phyloP scores from a whole-genome alignment of 1,140 invertebrate genomes.

The Globodera ellingtonae region DNA sequence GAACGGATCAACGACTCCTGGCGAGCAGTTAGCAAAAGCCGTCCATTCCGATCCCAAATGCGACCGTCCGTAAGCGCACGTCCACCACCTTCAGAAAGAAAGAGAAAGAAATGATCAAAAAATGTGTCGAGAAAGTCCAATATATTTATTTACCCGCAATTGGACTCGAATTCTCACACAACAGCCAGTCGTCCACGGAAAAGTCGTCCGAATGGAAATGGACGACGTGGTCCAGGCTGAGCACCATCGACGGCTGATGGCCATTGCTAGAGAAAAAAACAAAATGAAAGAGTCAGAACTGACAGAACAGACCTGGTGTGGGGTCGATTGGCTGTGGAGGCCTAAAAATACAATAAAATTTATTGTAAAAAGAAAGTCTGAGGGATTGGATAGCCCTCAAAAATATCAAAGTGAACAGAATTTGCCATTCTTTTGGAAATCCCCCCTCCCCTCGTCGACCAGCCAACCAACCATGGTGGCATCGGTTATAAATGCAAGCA shows the following conservation, averaged over 20 bases:
- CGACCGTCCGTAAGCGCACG: slow-evolving; percentile 24
- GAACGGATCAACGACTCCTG: slow-evolving; percentile 31
- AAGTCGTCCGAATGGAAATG: slow-evolving; percentile 28
- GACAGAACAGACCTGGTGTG: neutral
- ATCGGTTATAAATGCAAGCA: slow-evolving; percentile 8
- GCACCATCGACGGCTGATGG: slow-evolving; percentile 15
- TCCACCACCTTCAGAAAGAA: slow-evolving; percentile 11
- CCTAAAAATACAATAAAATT: slow-evolving; percentile 1
- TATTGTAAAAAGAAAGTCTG: neutral
- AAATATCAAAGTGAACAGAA: neutral
- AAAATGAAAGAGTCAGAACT: neutral
- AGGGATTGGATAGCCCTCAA: neutral
- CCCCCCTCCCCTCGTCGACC: neutral
- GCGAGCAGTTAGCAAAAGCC: neutral
- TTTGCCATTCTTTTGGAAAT: neutral
- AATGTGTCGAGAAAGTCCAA: neutral
- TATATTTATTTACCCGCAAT: slow-evolving; percentile 9
- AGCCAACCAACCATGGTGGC: neutral
- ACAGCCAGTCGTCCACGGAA: slow-evolving; percentile 26
- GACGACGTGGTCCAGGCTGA: slow-evolving; percentile 23
- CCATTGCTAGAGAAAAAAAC: slow-evolving; percentile 4
- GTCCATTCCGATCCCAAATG: slow-evolving; percentile 32
- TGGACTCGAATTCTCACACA: slow-evolving; percentile 27
- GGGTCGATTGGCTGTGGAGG: neutral
- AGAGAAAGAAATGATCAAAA: neutral